Percentiles rank a stretch among this genome's conserved stretches.
These are phyloP conservation scores for Serranus cabrilla DNA, from an alignment of 2,797 vertebrate species.

Conservation along the genomic window DNA sequence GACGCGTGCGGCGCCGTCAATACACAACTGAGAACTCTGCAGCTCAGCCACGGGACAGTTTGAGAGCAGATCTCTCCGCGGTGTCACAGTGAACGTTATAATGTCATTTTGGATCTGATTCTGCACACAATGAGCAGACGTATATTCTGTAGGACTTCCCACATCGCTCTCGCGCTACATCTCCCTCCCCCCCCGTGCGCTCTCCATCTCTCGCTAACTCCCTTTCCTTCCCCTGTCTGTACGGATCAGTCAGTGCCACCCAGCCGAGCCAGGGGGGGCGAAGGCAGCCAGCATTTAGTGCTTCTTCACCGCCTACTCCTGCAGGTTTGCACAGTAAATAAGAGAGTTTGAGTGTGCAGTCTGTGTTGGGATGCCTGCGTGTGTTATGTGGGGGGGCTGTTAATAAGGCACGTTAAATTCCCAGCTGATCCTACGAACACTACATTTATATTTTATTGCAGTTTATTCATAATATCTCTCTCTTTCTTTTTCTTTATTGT, in stretches of 20 bases:
- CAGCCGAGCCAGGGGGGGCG: conserved; percentile 61
- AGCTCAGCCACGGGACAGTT: conserved; percentile 22
- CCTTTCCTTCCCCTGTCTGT: conserved; percentile 70
- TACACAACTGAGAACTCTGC: conserved; percentile 5
- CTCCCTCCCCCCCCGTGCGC: conserved; percentile 51
- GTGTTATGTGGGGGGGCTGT: conserved; percentile 17
- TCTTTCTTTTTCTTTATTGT: neutral
- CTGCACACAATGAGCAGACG: conserved; percentile 38
- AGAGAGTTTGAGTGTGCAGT: conserved; percentile 44
- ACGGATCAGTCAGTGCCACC: conserved; percentile 75
- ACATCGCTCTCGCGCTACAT: conserved; percentile 46
- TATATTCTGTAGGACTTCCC: conserved; percentile 48
- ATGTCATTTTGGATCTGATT: conserved; percentile 50
- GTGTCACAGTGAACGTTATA: conserved; percentile 36
- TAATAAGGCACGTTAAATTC: conserved; percentile 12
- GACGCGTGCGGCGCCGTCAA: neutral
- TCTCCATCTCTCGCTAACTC: conserved; percentile 48
- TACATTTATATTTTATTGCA: conserved; percentile 1
- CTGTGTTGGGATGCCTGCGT: conserved; percentile 43
- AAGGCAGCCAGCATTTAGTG: conserved; percentile 65
- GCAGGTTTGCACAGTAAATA: conserved; percentile 67
- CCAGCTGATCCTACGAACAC: neutral
- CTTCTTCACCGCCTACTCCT: conserved; percentile 68
- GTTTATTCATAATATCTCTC: neutral
- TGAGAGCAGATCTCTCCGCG: conserved; percentile 28